Conservation (phyloP, 2,797 vertebrate genomes). For the Urosaurus nigricauda region DNA sequence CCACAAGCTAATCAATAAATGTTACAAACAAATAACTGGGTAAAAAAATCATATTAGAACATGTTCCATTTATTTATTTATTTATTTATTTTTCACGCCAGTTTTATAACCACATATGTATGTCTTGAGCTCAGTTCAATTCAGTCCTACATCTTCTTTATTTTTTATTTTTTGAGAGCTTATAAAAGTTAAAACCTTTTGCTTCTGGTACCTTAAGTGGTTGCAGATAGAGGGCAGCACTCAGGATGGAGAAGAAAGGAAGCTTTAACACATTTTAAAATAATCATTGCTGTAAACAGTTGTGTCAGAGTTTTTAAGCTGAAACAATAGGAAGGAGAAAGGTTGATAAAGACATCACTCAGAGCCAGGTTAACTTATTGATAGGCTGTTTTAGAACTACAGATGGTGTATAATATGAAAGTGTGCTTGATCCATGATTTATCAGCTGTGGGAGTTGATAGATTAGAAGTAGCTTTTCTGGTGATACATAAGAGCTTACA, state of each 20-base stretch:
- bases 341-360: conserved; percentile 22
- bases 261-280: background rate
- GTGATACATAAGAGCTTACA: background rate
- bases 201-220: background rate
- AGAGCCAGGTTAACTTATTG: conserved; percentile 7
- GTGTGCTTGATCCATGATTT: conserved; percentile 39
- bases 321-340: conserved; percentile 4
- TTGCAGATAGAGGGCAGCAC: background rate
- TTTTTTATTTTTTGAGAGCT: background rate
- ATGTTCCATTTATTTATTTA: background rate
- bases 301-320: background rate
- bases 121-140: background rate
- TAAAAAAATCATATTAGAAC: background rate
- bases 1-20: background rate
- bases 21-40: background rate
- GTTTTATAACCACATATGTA: background rate
- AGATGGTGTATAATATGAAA: conserved; percentile 7
- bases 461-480: conserved; percentile 20
- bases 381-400: conserved; percentile 15
- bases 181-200: background rate
- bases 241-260: background rate
- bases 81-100: background rate
- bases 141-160: background rate
- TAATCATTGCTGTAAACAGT: background rate
- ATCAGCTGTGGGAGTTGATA: conserved; percentile 33